phyloP scores from a whole-genome alignment of 2,888 invertebrate species.

The Orthonychiurus folsomi region DNA sequence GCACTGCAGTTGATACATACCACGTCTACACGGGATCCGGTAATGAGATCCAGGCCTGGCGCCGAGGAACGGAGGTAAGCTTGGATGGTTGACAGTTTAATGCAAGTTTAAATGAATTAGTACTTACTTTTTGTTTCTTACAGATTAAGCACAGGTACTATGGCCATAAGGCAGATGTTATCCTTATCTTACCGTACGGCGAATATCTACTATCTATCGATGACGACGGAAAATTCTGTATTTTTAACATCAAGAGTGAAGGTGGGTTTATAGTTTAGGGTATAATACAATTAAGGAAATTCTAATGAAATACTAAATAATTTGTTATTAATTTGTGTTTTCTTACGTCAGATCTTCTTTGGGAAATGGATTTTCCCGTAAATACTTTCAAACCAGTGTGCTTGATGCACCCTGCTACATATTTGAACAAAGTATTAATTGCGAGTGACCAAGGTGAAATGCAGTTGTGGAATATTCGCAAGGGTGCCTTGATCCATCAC shows the following conservation, averaged over 20 bases:
- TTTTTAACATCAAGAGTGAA: conserved; percentile 76
- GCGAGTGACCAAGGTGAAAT: conserved; percentile 75
- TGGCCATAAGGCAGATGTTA: conserved; percentile 65
- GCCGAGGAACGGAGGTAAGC: conserved; percentile 63
- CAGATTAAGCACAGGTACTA: conserved; percentile 65
- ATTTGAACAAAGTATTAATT: conserved; percentile 83
- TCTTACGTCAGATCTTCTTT: conserved; percentile 42
- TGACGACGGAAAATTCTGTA: conserved; percentile 61
- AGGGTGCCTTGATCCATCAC: conserved; percentile 63
- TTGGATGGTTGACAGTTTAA: too few species aligned
- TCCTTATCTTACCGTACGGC: conserved; percentile 73
- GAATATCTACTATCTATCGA: conserved; percentile 79
- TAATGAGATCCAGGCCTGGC: conserved; percentile 75
- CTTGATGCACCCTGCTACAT: conserved; percentile 85
- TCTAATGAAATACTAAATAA: conserved; percentile 9
- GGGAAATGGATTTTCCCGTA: conserved; percentile 46
- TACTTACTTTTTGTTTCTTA: conserved; percentile 18
- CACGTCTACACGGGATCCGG: conserved; percentile 71
- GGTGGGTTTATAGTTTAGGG: too few species aligned
- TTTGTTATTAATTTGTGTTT: neutral
- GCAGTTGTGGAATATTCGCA: conserved; percentile 83
- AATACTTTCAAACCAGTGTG: conserved; percentile 67
- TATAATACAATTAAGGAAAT: conserved; percentile 15
- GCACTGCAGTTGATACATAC: conserved; percentile 63
- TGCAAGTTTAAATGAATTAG: conserved; percentile 7